phyloP scores from a whole-genome alignment of 2,113 vertebrate genomes.

The Lycaon pictus region DNA sequence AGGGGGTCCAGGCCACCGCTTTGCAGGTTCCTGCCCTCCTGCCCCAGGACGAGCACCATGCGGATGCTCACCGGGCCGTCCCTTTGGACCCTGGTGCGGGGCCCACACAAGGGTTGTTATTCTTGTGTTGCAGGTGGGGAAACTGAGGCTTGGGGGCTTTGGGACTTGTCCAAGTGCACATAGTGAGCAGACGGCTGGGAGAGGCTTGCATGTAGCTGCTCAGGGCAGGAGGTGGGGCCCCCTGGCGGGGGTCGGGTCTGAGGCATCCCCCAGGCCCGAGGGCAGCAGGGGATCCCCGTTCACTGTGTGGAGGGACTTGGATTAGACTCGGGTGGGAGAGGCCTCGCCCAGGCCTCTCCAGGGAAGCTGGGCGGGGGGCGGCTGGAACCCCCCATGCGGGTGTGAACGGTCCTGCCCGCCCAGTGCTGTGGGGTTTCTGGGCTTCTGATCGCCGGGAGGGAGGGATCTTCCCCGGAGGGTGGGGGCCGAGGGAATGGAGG shows the following conservation, averaged over 20 bases:
- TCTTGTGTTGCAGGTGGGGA: not conserved
- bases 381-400: fast-evolving
- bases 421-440: not conserved
- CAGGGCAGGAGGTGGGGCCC: not conserved
- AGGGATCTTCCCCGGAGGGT: not conserved
- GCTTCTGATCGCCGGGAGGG: not conserved
- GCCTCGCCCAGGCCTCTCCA: fast-evolving
- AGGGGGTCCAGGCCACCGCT: not conserved
- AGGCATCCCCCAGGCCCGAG: fast-evolving
- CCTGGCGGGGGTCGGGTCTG: fast-evolving
- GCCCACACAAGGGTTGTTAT: not conserved
- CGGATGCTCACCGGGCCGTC: fast-evolving
- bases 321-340: not conserved
- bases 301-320: not conserved
- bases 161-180: not conserved
- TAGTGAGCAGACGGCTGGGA: not conserved
- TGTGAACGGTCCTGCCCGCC: fast-evolving
- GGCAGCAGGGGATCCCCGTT: fast-evolving
- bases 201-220: not conserved
- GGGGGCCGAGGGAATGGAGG: fast-evolving
- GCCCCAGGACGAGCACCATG: fast-evolving
- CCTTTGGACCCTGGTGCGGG: not conserved
- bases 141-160: not conserved
- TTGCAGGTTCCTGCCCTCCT: fast-evolving
- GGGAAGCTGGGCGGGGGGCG: too few species aligned